Conservation (phyloP, 2,888 invertebrate genomes). For the Xestia rhomboidea region DNA sequence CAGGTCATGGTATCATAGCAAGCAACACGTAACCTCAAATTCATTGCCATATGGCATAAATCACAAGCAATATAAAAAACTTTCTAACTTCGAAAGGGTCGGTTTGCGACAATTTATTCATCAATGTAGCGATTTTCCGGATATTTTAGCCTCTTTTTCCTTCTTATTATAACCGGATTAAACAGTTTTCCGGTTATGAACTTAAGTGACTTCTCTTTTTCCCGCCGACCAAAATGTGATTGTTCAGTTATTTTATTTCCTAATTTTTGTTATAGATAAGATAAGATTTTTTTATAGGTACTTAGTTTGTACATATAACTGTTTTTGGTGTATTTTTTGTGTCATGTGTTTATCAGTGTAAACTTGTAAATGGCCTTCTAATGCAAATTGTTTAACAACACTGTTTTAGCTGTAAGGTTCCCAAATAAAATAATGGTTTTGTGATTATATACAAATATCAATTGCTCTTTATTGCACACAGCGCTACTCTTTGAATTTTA, state of each 20-base stretch:
- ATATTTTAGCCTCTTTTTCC: constrained; percentile 18
- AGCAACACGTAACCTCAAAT: constrained; percentile 25
- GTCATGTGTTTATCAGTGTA: too few species aligned
- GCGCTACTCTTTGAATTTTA: background rate
- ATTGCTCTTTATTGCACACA: too few species aligned
- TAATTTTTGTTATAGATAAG: too few species aligned
- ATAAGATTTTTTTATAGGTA: too few species aligned
- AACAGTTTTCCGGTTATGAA: constrained; percentile 19
- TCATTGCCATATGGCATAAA: constrained; percentile 1
- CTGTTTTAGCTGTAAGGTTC: too few species aligned
- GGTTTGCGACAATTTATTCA: constrained; percentile 28
- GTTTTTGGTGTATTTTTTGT: too few species aligned
- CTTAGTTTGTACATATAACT: too few species aligned
- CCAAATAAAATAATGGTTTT: too few species aligned
- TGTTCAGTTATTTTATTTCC: background rate
- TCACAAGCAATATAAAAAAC: constrained; percentile 17
- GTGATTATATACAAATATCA: too few species aligned
- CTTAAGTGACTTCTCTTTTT: constrained; percentile 23
- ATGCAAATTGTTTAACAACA: too few species aligned
- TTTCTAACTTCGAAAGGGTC: constrained; percentile 3
- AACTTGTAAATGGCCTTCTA: too few species aligned
- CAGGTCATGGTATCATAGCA: background rate
- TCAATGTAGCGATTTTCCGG: constrained; percentile 15
- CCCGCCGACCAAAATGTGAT: background rate
- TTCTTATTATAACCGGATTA: constrained; percentile 37